Conservation (phyloP, 30 jellyfish, hydroid and myxozoan species). For the Chrysaora quinquecirrha region DNA sequence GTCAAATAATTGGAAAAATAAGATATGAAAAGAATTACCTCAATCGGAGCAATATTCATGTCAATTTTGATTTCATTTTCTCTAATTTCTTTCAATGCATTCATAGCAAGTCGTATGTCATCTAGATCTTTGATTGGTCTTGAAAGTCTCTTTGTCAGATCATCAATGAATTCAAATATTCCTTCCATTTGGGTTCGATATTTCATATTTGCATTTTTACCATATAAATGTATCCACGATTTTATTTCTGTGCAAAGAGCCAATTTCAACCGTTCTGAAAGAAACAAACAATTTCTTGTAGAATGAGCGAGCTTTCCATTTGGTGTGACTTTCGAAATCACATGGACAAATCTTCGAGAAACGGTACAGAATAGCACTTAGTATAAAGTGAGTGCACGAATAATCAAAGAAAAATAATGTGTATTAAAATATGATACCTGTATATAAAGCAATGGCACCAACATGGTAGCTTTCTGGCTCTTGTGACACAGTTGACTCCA, state of each 20-base stretch:
- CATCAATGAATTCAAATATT: constrained; percentile 60
- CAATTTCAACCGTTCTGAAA: constrained; percentile 71
- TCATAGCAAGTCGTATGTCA: constrained; percentile 82
- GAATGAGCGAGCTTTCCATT: too few species aligned
- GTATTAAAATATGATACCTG: constrained; percentile 59
- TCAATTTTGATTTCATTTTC: constrained; percentile 78
- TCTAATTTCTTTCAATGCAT: constrained; percentile 74
- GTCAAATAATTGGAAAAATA: too few species aligned
- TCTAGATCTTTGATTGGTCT: constrained; percentile 82
- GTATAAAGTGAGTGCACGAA: too few species aligned
- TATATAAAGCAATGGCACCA: constrained; percentile 78
- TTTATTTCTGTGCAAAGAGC: constrained; percentile 83
- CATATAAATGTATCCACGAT: constrained; percentile 81
- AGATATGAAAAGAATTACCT: constrained; percentile 30
- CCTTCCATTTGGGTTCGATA: constrained; percentile 75
- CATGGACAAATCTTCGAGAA: too few species aligned
- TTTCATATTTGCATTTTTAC: constrained; percentile 73
- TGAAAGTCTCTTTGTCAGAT: constrained; percentile 45
- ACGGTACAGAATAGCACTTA: too few species aligned
- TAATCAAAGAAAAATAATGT: too few species aligned
- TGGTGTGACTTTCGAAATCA: too few species aligned
- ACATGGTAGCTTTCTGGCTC: constrained; percentile 79
- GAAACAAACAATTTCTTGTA: background rate
- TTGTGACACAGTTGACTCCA: constrained; percentile 50
- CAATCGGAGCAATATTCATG: constrained; percentile 87